These are phyloP conservation scores for Podarcis siculus DNA, from an alignment of 2,797 vertebrate species.

Conservation along the genomic window DNA sequence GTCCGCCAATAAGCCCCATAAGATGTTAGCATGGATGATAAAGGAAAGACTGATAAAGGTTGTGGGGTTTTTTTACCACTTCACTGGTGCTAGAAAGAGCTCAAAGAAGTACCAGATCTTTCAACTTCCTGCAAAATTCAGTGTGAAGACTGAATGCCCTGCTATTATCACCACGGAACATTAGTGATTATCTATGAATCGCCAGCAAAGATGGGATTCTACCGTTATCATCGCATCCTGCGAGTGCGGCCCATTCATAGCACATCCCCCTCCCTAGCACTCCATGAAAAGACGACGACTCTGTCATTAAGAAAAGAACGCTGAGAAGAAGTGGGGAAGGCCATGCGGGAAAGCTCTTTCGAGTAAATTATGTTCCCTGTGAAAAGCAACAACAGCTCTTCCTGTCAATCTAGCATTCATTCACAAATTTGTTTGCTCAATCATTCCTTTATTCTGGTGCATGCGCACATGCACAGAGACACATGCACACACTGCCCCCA, in stretches of 20 bases:
- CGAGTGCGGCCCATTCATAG: neutral
- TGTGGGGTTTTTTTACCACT: neutral
- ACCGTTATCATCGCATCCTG: slow-evolving; percentile 49
- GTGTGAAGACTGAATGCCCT: neutral
- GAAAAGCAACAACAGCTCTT: neutral
- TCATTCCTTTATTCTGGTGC: neutral
- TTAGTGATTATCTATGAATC: slow-evolving; percentile 50
- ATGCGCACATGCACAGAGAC: too few species aligned
- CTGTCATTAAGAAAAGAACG: too few species aligned
- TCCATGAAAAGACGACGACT: neutral
- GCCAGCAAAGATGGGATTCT: slow-evolving; percentile 50
- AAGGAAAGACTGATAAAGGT: too few species aligned
- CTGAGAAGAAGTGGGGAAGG: neutral
- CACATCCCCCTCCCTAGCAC: neutral
- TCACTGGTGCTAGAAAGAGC: too few species aligned
- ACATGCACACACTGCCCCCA: too few species aligned
- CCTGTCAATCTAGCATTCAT: neutral
- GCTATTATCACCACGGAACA: slow-evolving; percentile 63
- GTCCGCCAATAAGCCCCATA: too few species aligned
- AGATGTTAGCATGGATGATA: too few species aligned
- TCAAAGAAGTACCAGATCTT: rapidly evolving
- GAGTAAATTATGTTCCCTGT: neutral
- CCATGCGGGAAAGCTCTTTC: rapidly evolving
- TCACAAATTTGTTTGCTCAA: neutral
- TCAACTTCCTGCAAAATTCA: slow-evolving; percentile 32